Evolutionary conservation across 2,113 vertebrate genomes (phyloP).

Genomic region (Poicephalus meyeri): DNA sequence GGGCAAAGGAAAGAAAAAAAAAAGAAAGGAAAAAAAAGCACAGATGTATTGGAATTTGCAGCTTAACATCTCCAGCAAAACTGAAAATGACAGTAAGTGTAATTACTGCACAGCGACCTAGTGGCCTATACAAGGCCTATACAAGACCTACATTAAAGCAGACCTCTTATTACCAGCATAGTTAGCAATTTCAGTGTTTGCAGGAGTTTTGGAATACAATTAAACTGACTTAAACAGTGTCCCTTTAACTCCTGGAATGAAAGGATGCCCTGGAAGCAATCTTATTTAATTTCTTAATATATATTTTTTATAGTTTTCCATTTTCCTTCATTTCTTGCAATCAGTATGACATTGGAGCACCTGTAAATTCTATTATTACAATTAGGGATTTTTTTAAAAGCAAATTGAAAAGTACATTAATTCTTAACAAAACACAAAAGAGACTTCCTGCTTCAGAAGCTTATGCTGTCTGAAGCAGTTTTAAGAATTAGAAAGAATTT

Average conservation of each 20-base stretch:
- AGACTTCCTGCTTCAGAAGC: background rate
- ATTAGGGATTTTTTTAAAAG: background rate
- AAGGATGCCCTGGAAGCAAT: background rate
- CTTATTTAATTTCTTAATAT: background rate
- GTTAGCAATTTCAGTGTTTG: background rate
- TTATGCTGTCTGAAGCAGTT: background rate
- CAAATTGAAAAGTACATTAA: background rate
- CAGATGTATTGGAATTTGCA: background rate
- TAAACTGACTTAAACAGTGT: background rate
- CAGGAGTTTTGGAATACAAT: background rate
- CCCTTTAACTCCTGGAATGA: background rate
- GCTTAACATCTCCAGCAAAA: background rate
- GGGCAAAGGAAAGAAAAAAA: background rate
- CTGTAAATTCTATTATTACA: background rate
- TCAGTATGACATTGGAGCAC: background rate
- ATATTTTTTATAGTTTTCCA: background rate
- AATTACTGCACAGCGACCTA: background rate
- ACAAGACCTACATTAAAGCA: background rate
- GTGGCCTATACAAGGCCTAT: background rate
- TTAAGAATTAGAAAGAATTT: background rate
- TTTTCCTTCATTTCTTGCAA: background rate
- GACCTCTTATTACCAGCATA: background rate
- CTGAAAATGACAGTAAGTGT: background rate
- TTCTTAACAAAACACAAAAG: background rate
- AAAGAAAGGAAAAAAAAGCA: background rate